Percentiles rank a stretch among this genome's conserved stretches.
phyloP scores from a whole-genome alignment of 2,888 invertebrate genomes.

The Oxyscelio sp. region DNA sequence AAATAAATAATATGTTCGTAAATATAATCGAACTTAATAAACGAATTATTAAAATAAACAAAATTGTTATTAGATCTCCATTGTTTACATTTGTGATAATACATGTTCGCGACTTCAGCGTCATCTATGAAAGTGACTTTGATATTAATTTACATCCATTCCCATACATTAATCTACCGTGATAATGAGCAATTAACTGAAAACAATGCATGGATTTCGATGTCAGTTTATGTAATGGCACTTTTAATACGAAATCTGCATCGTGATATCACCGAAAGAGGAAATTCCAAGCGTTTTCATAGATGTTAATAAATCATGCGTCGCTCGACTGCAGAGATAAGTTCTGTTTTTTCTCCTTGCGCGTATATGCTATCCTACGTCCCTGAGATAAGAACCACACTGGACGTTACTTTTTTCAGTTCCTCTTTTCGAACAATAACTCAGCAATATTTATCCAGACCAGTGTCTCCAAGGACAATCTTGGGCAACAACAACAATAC shows the following conservation, averaged over 20 bases:
- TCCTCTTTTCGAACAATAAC: constrained; percentile 40
- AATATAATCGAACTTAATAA: too few species aligned
- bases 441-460: constrained; percentile 37
- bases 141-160: not conserved
- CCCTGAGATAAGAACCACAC: constrained; percentile 59
- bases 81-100: too few species aligned
- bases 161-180: constrained; percentile 12
- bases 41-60: too few species aligned
- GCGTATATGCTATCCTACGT: constrained; percentile 38
- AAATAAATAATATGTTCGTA: too few species aligned
- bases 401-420: constrained; percentile 37
- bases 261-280: constrained; percentile 53
- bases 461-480: constrained; percentile 10
- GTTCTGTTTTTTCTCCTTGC: constrained; percentile 36
- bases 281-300: constrained; percentile 64
- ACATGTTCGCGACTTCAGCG: too few species aligned
- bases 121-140: not conserved
- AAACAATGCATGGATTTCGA: constrained; percentile 50
- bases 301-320: constrained; percentile 70
- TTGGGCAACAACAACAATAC: constrained; percentile 4
- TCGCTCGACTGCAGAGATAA: constrained; percentile 69
- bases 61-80: too few species aligned
- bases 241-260: constrained; percentile 52
- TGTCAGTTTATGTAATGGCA: constrained; percentile 43
- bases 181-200: constrained; percentile 36